Conservation (phyloP, 2,113 vertebrate species). For the Stercorarius parasiticus region DNA sequence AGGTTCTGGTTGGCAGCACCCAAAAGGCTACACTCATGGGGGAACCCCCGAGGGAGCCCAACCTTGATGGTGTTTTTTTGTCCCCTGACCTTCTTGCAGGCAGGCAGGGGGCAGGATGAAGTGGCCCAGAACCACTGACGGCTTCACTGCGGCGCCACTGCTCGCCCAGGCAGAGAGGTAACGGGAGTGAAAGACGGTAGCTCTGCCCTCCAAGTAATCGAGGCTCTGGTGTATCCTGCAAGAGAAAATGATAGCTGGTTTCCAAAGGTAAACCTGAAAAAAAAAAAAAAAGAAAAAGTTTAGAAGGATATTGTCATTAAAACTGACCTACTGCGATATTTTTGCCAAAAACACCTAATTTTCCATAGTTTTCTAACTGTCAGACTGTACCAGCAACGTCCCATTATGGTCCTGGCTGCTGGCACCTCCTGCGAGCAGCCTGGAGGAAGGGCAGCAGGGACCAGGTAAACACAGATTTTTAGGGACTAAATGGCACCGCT, state of each 20-base stretch:
- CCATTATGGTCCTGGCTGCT: fast-evolving
- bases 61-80: too few relatives aligned
- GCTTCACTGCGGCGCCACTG: neutral
- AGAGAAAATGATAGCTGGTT: conserved; percentile 12
- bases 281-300: neutral
- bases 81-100: conserved; percentile 73
- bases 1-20: neutral
- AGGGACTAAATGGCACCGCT: neutral
- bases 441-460: neutral
- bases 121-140: conserved; percentile 62
- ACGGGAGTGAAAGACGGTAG: conserved; percentile 75
- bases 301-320: neutral
- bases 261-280: neutral
- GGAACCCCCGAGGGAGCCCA: neutral
- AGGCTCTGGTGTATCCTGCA: conserved; percentile 75
- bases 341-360: neutral
- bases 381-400: fast-evolving
- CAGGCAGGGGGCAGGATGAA: conserved; percentile 76
- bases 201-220: conserved; percentile 74
- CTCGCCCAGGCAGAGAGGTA: conserved; percentile 63
- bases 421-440: neutral
- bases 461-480: fast-evolving
- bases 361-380: neutral
- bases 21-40: neutral
- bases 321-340: neutral